These are phyloP conservation scores for Cyclura pinguis DNA, from an alignment of 2,797 vertebrate genomes.

Conservation along the genomic window DNA sequence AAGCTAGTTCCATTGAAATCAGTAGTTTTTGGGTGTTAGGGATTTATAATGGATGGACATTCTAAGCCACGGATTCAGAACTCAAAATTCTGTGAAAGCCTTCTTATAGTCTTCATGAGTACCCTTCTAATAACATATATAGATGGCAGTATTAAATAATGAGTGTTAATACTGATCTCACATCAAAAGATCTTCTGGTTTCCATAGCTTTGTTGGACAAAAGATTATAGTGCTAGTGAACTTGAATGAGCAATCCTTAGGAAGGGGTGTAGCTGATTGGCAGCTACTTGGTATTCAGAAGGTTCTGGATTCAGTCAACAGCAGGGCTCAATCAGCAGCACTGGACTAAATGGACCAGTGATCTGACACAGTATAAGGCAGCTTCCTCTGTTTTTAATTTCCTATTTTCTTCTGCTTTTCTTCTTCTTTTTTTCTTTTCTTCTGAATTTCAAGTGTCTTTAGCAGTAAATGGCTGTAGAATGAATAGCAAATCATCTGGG, in stretches of 20 bases:
- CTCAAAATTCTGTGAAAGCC: background rate
- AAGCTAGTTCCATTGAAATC: background rate
- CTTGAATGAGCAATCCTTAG: no score
- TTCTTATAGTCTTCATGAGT: background rate
- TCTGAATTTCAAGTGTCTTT: background rate
- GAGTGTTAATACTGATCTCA: background rate
- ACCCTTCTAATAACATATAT: background rate
- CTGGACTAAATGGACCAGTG: background rate
- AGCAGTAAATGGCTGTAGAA: background rate
- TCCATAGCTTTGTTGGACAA: no score
- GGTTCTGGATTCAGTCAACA: background rate
- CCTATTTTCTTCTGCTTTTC: background rate
- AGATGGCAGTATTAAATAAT: background rate
- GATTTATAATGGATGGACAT: slow-evolving; percentile 16
- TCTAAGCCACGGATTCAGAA: background rate
- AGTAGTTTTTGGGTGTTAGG: background rate
- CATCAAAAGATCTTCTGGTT: background rate
- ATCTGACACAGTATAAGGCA: background rate
- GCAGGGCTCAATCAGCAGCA: background rate
- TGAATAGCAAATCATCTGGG: background rate
- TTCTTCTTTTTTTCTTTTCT: background rate
- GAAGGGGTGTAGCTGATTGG: no score
- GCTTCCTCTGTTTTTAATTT: background rate
- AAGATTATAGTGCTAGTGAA: no score
- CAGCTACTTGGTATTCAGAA: background rate